Base-by-base conservation (phyloP, 2,113 vertebrate genomes). In the Cairina moschata region DNA sequence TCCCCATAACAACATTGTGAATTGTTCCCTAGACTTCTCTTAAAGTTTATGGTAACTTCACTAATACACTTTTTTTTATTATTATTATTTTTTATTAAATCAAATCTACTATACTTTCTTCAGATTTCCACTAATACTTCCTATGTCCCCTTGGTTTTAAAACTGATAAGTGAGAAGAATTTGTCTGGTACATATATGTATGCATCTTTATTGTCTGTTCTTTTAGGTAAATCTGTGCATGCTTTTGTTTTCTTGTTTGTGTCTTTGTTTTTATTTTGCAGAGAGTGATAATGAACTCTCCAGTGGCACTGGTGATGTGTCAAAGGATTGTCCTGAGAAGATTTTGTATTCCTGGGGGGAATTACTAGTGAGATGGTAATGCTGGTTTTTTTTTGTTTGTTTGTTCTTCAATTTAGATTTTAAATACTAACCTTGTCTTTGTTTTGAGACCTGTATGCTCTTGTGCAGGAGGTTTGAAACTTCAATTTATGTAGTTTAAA, bases 261-360 rank as follows among this genome's bases (percentile, higher is more conserved):
- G 36, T 44, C 73, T 26, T n/a, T 25, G 36, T 17, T 75, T 71
- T 95, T 75, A 60, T 92, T 95, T 86, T 98, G 7, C 97, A 99
- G 99, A 99, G 56, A 99, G 99, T 78, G 99, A 99, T 98, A 99
- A 98, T 92, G 99, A 99, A 96, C 99, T 99, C 81, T 99, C 99
- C 90, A 99, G 99, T 96, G 99, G 99, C 87, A 99, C 99, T 28
- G 99, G 99, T 48, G 99, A 99, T 56, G 99, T 99, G 91, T 99
- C 99, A 78, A 99, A 99, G 97, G 99, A 99, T 92, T 99, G 99
- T 97, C 98, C 99, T 36, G 99, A 99, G 98, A 99, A 99, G 97
- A 99, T 99, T 91, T 96, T 99, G 44, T 99, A 99, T 97, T 99
- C 99, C 93, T 99, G 99, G 99, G 99, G 99, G 97, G 98, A 98